Evolutionary conservation across 1,140 invertebrate species (phyloP).

Genomic region (Ylistrum balloti): DNA sequence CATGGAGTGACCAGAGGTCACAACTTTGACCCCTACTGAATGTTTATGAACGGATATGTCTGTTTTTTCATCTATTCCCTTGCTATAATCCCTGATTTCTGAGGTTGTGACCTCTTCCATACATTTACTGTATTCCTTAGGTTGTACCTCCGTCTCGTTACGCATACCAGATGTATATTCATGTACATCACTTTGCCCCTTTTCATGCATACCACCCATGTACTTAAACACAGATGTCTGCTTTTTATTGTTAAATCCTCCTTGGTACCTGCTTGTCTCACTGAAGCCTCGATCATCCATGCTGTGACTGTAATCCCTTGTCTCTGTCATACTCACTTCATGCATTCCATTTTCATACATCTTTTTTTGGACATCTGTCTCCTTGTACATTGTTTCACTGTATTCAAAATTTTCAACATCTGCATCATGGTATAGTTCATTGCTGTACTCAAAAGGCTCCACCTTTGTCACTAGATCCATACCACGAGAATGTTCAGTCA

Average conservation of each 20-base stretch:
- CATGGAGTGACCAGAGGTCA: not conserved
- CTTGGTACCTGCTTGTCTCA: not conserved
- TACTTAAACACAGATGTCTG: not conserved
- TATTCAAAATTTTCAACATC: not conserved
- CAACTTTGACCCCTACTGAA: not conserved
- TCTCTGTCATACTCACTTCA: not conserved
- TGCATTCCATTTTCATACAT: constrained; percentile 14
- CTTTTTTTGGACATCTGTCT: not conserved
- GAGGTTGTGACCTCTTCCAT: not conserved
- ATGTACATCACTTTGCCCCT: not conserved
- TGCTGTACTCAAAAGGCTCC: not conserved
- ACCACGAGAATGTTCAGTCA: constrained; percentile 5
- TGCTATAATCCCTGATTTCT: not conserved
- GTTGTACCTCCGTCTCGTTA: not conserved
- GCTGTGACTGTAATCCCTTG: not conserved
- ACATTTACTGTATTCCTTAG: not conserved
- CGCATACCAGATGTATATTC: not conserved
- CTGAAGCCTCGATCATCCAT: not conserved
- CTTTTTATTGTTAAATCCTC: not conserved
- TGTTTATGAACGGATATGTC: not conserved
- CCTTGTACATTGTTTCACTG: not conserved
- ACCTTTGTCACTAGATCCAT: not conserved
- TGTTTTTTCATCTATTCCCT: not conserved
- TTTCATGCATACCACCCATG: not conserved
- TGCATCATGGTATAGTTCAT: not conserved